Percentiles rank a stretch among this genome's conserved stretches.
These are phyloP conservation scores for Eupithecia abbreviata DNA, from an alignment of 2,888 invertebrate species.

Conservation along the genomic window DNA sequence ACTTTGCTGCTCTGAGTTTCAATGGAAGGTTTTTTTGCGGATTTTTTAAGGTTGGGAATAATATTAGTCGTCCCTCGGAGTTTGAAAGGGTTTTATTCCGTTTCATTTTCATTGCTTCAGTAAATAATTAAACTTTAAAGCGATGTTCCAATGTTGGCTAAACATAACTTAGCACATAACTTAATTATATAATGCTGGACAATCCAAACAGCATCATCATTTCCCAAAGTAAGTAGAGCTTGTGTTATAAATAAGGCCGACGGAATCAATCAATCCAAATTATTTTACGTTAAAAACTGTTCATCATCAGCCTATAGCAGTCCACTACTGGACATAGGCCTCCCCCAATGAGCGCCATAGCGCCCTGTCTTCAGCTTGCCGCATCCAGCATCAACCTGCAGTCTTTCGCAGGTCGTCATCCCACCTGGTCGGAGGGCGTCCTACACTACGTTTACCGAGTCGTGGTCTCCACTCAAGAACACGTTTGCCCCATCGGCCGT, in stretches of 20 bases:
- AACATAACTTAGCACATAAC: background rate
- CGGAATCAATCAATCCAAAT: background rate
- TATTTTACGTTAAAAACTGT: background rate
- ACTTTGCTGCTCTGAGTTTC: conserved; percentile 12
- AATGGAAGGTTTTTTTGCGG: background rate
- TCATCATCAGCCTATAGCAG: no score
- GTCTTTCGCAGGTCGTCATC: no score
- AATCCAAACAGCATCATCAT: background rate
- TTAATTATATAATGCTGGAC: background rate
- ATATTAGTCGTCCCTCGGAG: background rate
- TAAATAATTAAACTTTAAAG: background rate
- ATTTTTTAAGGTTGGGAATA: background rate
- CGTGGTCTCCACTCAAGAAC: no score
- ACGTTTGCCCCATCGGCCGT: no score
- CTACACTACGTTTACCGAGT: no score
- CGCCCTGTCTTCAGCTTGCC: no score
- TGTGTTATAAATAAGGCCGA: background rate
- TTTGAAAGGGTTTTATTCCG: background rate
- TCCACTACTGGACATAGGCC: no score
- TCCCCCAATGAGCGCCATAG: no score
- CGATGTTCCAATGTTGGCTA: background rate
- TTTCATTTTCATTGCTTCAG: background rate
- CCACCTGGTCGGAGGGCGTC: no score
- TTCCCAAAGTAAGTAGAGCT: background rate
- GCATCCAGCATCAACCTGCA: no score